Evolutionary conservation across 1,140 invertebrate genomes (phyloP), one percentile per base, ranked within the genome.

Genomic region (Drosophila nasuta): DNA sequence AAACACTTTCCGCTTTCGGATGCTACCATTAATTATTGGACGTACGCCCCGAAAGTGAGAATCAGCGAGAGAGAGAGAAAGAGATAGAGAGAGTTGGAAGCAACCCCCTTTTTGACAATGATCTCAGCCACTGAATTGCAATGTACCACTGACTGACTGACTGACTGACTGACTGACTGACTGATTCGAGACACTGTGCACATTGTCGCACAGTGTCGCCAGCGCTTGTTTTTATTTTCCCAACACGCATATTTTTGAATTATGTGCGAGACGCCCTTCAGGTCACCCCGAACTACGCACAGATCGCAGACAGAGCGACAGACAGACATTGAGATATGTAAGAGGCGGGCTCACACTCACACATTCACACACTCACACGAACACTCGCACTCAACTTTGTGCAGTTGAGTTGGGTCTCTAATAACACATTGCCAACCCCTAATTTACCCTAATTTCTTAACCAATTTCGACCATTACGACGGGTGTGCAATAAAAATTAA

Each of bases 401-500:
- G 43, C 57, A 30, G 48, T 30, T 72, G 69, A 65, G 72, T 58
- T 43, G 66, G 72, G 82, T 77, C 72, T 79, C 87, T 90, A 89
- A 91, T 90, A 85, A 90, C 86, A 90, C 75, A 75, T 75, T 82
- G 90, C 71, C 77, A 91, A 91, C 89, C 90, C 90, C 82, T 90
- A 91, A 91, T 91, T 91, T 91, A 83, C 82, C 90, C 85, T 91
- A 91, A 91, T 91, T 91, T 91, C 90, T 89, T 89, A 86, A 86
- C 89, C 89, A 91, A 91, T 91, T 91, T 91, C 82, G 78, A 79
- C 79, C 85, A 91, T 91, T 91, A 91, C 77, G 76, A 91, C 68
- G 81, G 82, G 80, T 81, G 82, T 79, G 90, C 89, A 91, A 91
- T 87, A 91, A 91, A 91, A 91, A 91, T 91, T 91, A 90, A 83